Percentiles rank a stretch among this genome's conserved stretches.
phyloP scores from a whole-genome alignment of 2,888 invertebrate genomes.

The Cetonia aurata region DNA sequence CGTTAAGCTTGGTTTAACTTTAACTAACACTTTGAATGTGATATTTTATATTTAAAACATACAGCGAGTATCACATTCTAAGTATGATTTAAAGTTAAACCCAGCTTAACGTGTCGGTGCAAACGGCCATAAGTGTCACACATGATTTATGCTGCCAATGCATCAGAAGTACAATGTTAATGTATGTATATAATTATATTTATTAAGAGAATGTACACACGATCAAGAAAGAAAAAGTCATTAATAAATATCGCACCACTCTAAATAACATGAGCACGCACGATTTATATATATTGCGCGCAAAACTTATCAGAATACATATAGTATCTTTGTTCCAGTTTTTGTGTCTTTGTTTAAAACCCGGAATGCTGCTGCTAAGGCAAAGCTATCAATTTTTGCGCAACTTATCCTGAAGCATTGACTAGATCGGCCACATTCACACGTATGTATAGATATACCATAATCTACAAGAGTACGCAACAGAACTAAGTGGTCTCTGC shows the following conservation, averaged over 20 bases:
- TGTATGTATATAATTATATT: constrained; percentile 28
- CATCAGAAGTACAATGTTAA: constrained; percentile 21
- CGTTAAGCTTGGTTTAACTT: too few species aligned
- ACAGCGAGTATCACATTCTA: too few species aligned
- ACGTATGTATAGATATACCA: constrained; percentile 12
- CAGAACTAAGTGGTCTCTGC: not conserved
- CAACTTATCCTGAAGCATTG: constrained; percentile 26
- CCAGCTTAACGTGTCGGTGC: too few species aligned
- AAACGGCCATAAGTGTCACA: not conserved
- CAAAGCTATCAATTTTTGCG: constrained; percentile 37
- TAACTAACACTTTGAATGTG: too few species aligned
- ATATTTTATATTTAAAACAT: too few species aligned
- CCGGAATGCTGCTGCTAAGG: constrained; percentile 34
- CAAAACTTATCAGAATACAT: constrained; percentile 24
- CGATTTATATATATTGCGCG: constrained; percentile 27
- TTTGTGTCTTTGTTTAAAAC: constrained; percentile 33
- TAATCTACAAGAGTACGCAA: not conserved
- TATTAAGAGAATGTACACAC: constrained; percentile 30
- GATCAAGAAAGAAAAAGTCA: constrained; percentile 12
- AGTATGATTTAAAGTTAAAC: too few species aligned
- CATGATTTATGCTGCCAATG: constrained; percentile 4
- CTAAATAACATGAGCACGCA: constrained; percentile 6
- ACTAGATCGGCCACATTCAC: constrained; percentile 20
- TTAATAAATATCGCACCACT: constrained; percentile 25
- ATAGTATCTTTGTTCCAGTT: constrained; percentile 34